Base-by-base conservation (phyloP, 2,888 invertebrate genomes). In the Agrypnus murinus region DNA sequence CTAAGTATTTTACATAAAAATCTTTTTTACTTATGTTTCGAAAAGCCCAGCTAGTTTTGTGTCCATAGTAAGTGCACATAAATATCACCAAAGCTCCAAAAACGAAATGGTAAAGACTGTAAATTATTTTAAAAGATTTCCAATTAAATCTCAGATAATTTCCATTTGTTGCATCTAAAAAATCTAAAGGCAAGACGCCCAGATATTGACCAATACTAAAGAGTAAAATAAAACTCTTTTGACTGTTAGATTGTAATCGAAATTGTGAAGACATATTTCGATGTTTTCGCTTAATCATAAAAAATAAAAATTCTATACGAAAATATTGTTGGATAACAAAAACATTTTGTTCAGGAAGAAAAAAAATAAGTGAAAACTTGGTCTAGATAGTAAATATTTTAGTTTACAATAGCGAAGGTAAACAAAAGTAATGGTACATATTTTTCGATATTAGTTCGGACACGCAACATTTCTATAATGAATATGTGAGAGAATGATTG, bases 171-270 rank as follows among this genome's bases (percentile, higher is more conserved):
- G 14, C 14, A 14, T 43, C 14, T 43, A 9, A 4, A 43, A 43
- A 43, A 7, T 43, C 15, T 8, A 43, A 15, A 7, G 43, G 43
- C 1, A 43, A 14, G 14, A 43, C 15, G 14, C 59, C 59, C 2
- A 60, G 15, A 32, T 32, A 14, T 45, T 60, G 59, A 1, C 59
- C 59, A 5, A 60, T 14, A 34, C 12, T 32, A 17, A 60, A 60
- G 1, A 60, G 10, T 32, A 60, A 45, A 8, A 15, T 46, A 60
- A 60, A 60, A 31, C 43, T 15, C 9, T 60, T 60, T 43, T 60
- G 31, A 17, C 14, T 60, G 1, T 45, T 25, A 2, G 43, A 5
- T 12, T 45, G 43, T 32, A 9, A 12, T 9, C 31, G 31, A 25
- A 60, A 45, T 12, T 40, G 38, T 3, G 14, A 9, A 19, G 58